A percentile compares a stretch with the other conserved stretches of the same genome.
Evolutionary conservation across 2,113 vertebrate genomes (phyloP).

Genomic region (Saiga tatarica): DNA sequence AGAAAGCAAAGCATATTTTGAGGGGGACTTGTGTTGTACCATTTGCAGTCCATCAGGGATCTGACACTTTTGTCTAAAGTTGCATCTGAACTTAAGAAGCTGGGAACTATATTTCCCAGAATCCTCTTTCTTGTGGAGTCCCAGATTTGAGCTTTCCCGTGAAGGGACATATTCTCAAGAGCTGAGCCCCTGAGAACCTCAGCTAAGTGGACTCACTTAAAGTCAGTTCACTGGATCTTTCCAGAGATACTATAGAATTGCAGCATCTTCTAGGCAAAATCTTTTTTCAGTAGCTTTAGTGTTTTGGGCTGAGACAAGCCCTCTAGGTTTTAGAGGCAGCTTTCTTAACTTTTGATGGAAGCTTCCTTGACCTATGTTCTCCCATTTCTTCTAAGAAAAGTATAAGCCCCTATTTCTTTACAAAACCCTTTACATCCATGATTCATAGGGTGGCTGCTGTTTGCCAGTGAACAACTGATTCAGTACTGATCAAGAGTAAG

Average conservation of each 20-base stretch:
- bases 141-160: not conserved
- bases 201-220: not conserved
- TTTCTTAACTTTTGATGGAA: not conserved
- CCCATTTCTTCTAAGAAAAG: not conserved
- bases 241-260: not conserved
- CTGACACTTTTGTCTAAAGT: not conserved
- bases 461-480: not conserved
- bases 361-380: not conserved
- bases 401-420: not conserved
- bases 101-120: not conserved
- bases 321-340: not conserved
- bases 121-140: not conserved
- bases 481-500: not conserved
- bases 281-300: not conserved
- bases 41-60: not conserved
- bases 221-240: not conserved
- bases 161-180: not conserved
- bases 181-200: not conserved
- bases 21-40: too few relatives aligned
- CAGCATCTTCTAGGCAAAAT: not conserved
- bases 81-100: not conserved
- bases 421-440: not conserved
- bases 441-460: not conserved
- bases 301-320: not conserved
- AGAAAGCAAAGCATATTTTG: not conserved